Conservation (phyloP, 2,797 vertebrate species). For the Enteromius trimaculatus region DNA sequence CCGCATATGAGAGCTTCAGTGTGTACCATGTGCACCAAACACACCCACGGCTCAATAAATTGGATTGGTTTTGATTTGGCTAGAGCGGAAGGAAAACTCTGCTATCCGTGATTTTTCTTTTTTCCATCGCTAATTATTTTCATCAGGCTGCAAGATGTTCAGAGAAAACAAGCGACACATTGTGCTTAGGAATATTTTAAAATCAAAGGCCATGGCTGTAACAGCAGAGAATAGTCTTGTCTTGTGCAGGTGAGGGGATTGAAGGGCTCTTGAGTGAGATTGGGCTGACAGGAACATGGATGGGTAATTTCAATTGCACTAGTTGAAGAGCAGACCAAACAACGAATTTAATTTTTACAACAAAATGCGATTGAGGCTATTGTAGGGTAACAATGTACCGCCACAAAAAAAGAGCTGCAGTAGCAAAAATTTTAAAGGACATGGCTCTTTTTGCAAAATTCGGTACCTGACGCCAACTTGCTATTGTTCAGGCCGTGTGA, state of each 20-base stretch:
- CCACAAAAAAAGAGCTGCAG: background rate
- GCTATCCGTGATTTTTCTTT: background rate
- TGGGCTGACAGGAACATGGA: conserved; percentile 26
- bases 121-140: conserved; percentile 49
- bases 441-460: background rate
- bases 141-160: conserved; percentile 34
- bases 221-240: conserved; percentile 41
- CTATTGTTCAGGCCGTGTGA: background rate
- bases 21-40: conserved; percentile 46
- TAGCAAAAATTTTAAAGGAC: background rate
- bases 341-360: conserved; percentile 13
- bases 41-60: conserved; percentile 50
- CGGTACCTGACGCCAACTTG: background rate
- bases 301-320: conserved; percentile 33
- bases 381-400: background rate
- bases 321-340: conserved; percentile 15
- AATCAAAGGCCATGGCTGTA: conserved; percentile 45
- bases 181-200: conserved; percentile 39
- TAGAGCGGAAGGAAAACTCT: background rate
- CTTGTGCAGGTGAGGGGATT: conserved; percentile 37
- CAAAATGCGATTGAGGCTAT: conserved; percentile 1
- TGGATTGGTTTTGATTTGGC: conserved; percentile 43
- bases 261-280: conserved; percentile 50
- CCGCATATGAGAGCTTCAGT: conserved; percentile 54
- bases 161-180: conserved; percentile 29